Percentiles rank a stretch among this genome's conserved stretches.
Evolutionary conservation across 2,888 invertebrate genomes (phyloP).

Genomic region (Lepetodrilus schrolli): DNA sequence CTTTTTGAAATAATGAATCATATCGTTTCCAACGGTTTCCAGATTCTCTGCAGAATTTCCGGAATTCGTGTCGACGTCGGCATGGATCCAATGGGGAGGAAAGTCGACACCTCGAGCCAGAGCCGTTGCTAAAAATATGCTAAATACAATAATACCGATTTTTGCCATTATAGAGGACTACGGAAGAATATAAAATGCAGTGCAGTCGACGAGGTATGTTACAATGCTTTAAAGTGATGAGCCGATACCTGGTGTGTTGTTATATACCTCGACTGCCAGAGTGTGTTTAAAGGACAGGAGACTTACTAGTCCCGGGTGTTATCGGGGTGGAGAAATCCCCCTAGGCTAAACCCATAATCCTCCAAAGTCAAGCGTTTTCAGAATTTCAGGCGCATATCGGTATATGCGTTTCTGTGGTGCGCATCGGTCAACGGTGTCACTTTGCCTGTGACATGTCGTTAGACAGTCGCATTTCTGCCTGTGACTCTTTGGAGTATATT

Average conservation of each 20-base stretch:
- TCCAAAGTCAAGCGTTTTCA: conserved; percentile 1
- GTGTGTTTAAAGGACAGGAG: neutral
- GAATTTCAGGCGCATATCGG: neutral
- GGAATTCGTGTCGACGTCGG: neutral
- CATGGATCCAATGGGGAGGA: conserved; percentile 9
- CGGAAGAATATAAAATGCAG: neutral
- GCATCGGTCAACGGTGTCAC: neutral
- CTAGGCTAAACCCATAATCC: conserved; percentile 2
- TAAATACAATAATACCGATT: neutral
- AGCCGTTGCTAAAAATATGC: neutral
- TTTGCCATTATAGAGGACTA: neutral
- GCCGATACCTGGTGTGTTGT: conserved; percentile 1
- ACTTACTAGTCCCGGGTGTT: conserved; percentile 7
- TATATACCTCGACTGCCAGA: neutral
- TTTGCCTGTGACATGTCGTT: too few species aligned
- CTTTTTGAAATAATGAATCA: conserved; percentile 42
- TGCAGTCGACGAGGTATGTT: neutral
- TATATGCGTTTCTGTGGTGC: neutral
- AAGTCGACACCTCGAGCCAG: neutral
- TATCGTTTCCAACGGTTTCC: conserved; percentile 17
- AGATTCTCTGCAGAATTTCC: neutral
- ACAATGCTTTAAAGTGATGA: neutral
- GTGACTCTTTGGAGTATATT: too few species aligned
- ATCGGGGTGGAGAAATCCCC: conserved; percentile 15
- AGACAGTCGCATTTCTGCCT: too few species aligned